Evolutionary conservation across 2,888 invertebrate species (phyloP), one percentile per base, ranked within the genome.

Genomic region (Acanthosoma haemorrhoidale): DNA sequence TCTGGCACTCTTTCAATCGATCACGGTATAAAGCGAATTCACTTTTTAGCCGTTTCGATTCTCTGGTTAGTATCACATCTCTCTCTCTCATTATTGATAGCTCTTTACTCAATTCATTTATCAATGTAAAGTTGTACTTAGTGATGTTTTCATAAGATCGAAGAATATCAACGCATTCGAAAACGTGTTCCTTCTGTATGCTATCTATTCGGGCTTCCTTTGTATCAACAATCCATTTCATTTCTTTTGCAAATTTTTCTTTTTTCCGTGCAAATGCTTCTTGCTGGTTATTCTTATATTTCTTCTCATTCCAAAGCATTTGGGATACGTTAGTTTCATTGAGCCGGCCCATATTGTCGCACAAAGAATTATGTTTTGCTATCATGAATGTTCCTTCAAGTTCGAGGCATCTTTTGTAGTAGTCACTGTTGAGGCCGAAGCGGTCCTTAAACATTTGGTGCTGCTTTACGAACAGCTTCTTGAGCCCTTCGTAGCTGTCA

Each of bases 391-490:
- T 41, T 0, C 25, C 25, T 15, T 64, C 64, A 4, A 29, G 9
- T 6, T 38, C 39, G 8, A 41, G 4, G 15, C 25, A 29, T 8
- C 18, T 43, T 4, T 31, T 51, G n/a, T 32, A 67, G 31, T 43
- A 43, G 15, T 67, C 51, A 9, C 31, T 67, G 5, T 39, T 67
- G 6, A 67, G 36, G 4, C 57, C 31, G 2, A 67, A 13, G 13
- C 57, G n/a, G 36, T 67, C 67, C 15, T 25, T 32, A n/a, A 43
- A 51, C 21, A 67, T 16, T 41, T 67, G 31, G 13, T 34, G 32
- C 15, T 67, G 31, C 9, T 36, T 51, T 2, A 34, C 5, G 9
- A 67, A 41, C 16, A 57, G 3, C 13, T 57, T 9, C 8, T 32
- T 32, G 8, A 34, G 15, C 18, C 25, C 1, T 15, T 67, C 67